Evolutionary conservation across 2,888 invertebrate genomes (phyloP).

Genomic region (Iselma pallidipennis): DNA sequence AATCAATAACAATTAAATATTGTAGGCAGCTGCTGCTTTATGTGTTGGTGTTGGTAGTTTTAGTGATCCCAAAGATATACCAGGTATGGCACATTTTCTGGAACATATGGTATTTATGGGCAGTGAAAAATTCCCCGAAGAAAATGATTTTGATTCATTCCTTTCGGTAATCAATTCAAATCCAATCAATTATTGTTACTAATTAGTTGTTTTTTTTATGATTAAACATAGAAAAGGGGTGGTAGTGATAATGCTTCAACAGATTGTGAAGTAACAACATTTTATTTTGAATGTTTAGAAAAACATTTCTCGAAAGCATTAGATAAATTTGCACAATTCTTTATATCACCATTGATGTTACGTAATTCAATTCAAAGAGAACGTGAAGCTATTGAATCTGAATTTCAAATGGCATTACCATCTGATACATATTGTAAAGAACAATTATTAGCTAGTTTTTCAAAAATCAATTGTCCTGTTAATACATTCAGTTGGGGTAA

Average conservation of each 20-base stretch:
- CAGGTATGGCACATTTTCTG: conserved; percentile 82
- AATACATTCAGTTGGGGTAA: conserved; percentile 87
- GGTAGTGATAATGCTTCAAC: conserved; percentile 88
- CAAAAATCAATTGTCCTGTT: conserved; percentile 72
- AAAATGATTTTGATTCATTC: conserved; percentile 83
- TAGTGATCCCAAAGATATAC: conserved; percentile 75
- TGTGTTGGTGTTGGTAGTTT: conserved; percentile 79
- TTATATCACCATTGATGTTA: conserved; percentile 83
- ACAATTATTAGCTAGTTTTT: conserved; percentile 73
- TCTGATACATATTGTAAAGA: conserved; percentile 76
- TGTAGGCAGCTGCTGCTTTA: conserved; percentile 73
- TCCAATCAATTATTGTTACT: background rate
- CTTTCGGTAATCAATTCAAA: conserved; percentile 61
- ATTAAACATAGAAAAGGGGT: conserved; percentile 68
- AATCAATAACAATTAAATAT: conserved; percentile 2
- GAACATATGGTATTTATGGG: conserved; percentile 97
- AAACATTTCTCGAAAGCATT: conserved; percentile 74
- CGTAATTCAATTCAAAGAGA: conserved; percentile 85
- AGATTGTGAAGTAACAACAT: conserved; percentile 83
- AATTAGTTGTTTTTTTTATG: background rate
- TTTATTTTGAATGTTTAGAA: conserved; percentile 87
- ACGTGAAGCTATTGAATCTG: conserved; percentile 85
- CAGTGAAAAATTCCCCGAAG: conserved; percentile 82
- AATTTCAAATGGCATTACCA: conserved; percentile 80
- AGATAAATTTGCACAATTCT: conserved; percentile 88